phyloP scores from a whole-genome alignment of 2,888 invertebrate genomes.

The Sepiola atlantica region DNA sequence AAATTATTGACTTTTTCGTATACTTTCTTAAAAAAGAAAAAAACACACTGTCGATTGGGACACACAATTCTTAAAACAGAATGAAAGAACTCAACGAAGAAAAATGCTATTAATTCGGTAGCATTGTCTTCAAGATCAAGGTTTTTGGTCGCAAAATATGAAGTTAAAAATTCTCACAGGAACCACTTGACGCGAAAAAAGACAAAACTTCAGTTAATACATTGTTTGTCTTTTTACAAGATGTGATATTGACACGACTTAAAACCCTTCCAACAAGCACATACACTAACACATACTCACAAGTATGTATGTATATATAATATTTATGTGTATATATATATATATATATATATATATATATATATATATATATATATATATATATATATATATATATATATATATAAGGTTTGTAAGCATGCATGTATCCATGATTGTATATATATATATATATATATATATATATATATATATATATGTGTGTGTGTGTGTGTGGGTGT shows the following conservation, averaged over 20 bases:
- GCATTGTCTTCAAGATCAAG: neutral
- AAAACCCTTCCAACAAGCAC: neutral
- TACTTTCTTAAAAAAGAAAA: neutral
- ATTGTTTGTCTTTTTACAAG: too few species aligned
- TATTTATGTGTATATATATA: neutral
- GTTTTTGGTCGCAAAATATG: neutral
- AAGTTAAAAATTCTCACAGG: neutral
- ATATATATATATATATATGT: neutral
- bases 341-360: neutral
- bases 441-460: neutral
- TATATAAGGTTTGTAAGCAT: neutral
- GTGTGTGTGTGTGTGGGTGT: neutral
- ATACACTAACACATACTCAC: too few species aligned
- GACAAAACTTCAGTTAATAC: too few species aligned
- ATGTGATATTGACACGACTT: neutral
- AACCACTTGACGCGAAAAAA: neutral
- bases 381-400: neutral
- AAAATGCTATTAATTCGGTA: neutral
- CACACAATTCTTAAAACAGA: neutral
- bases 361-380: slow-evolving; percentile 15
- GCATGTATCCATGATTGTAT: neutral
- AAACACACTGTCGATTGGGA: too few species aligned
- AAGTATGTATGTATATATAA: neutral
- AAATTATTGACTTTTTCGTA: neutral
- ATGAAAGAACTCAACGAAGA: too few species aligned